These are phyloP conservation scores for Gastracanthus pulcherrimus DNA, from an alignment of 2,888 invertebrate genomes.

Conservation along the genomic window DNA sequence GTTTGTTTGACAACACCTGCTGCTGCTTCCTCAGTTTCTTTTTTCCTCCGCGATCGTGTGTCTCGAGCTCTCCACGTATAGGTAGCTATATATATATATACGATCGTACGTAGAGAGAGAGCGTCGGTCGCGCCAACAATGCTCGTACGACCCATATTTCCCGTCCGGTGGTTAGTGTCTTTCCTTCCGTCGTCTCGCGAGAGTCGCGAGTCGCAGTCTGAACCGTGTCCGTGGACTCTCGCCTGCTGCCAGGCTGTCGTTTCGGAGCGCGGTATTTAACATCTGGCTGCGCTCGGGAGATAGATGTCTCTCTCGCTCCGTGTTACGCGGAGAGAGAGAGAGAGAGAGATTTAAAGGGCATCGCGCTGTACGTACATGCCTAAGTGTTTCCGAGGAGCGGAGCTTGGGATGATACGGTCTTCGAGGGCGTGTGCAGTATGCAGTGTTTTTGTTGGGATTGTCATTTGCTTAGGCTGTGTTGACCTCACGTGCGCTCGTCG, in stretches of 20 bases:
- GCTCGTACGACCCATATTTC: neutral
- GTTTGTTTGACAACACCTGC: conserved; percentile 31
- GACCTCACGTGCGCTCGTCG: no score
- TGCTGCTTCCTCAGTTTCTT: neutral
- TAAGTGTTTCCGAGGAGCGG: no score
- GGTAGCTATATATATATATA: neutral
- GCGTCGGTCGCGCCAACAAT: neutral
- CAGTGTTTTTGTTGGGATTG: no score
- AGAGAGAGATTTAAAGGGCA: neutral
- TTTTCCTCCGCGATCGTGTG: neutral
- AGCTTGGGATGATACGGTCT: no score
- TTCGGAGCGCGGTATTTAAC: neutral
- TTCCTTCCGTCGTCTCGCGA: neutral
- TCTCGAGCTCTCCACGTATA: neutral
- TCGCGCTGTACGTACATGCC: no score
- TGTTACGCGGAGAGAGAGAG: no score
- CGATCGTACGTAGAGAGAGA: neutral
- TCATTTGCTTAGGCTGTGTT: no score
- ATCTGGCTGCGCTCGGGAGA: neutral
- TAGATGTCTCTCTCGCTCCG: no score
- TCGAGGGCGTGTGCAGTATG: no score
- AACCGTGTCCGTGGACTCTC: neutral
- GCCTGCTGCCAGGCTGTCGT: neutral
- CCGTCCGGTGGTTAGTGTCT: no score
- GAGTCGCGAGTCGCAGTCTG: neutral